A percentile compares a stretch with the other conserved stretches of the same genome.
Conservation (phyloP, 2,888 invertebrate species). For the Agrilus mali region DNA sequence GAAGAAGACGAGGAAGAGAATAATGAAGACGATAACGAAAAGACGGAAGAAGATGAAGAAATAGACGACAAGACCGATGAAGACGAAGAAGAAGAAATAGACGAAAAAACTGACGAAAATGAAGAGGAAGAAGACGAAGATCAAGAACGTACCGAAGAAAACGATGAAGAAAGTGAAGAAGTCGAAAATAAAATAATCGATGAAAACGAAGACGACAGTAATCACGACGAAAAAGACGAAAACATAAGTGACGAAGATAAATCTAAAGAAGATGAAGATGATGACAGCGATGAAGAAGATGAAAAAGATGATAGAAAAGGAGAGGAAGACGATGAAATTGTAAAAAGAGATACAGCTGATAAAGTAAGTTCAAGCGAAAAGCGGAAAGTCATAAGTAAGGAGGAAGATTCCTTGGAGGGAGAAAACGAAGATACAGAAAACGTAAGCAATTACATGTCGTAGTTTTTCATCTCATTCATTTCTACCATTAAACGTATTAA, state of each 20-base stretch:
- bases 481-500: too few species aligned
- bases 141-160: slow-evolving; percentile 9
- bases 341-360: slow-evolving; percentile 15
- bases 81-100: slow-evolving; percentile 18
- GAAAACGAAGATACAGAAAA: slow-evolving; percentile 23
- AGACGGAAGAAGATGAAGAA: slow-evolving; percentile 17
- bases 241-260: slow-evolving; percentile 34
- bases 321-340: slow-evolving; percentile 15
- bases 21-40: slow-evolving; percentile 12
- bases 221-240: slow-evolving; percentile 24
- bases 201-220: slow-evolving; percentile 6
- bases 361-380: slow-evolving; percentile 29
- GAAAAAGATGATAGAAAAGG: slow-evolving; percentile 14
- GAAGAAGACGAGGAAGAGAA: slow-evolving; percentile 11
- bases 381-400: slow-evolving; percentile 33
- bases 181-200: slow-evolving; percentile 23
- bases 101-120: slow-evolving; percentile 13
- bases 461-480: neutral
- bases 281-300: slow-evolving; percentile 20
- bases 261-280: slow-evolving; percentile 28
- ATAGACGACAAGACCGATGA: slow-evolving; percentile 17
- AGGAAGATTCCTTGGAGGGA: slow-evolving; percentile 32
- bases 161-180: slow-evolving; percentile 10
- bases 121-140: slow-evolving; percentile 19
- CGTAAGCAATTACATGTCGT: neutral